Percentiles rank a stretch among this genome's conserved stretches.
phyloP scores from a whole-genome alignment of 64 coral and sea anemone species.

The Montipora capricornis region DNA sequence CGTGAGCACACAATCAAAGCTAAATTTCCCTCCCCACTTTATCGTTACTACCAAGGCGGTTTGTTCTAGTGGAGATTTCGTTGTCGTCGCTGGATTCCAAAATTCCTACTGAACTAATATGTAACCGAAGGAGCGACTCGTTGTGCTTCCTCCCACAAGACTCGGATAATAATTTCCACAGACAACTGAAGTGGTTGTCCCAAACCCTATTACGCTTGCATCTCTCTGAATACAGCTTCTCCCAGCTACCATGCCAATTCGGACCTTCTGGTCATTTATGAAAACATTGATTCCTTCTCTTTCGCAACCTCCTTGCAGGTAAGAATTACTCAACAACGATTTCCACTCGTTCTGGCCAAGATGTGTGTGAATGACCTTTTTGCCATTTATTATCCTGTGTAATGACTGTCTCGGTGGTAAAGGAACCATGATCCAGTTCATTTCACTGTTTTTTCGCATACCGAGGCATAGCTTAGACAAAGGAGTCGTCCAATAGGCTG shows the following conservation, averaged over 20 bases:
- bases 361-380: not conserved
- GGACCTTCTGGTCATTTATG: not conserved
- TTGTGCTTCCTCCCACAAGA: not conserved
- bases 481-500: slow-evolving; percentile 40
- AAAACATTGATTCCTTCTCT: not conserved
- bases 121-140: not conserved
- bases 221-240: not conserved
- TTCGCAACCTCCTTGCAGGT: not conserved
- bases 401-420: not conserved
- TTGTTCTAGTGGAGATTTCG: too few species aligned
- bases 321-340: not conserved
- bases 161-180: not conserved
- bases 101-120: not conserved
- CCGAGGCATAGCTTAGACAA: slow-evolving; percentile 55
- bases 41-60: too few species aligned
- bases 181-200: not conserved
- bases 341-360: not conserved
- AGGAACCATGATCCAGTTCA: slow-evolving; percentile 18
- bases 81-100: not conserved
- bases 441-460: slow-evolving; percentile 23
- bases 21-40: too few species aligned
- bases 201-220: slow-evolving; percentile 3
- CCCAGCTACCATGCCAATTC: slow-evolving; percentile 10
- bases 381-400: not conserved
- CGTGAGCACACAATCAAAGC: too few species aligned